Conservation (phyloP, 2,888 invertebrate species). For the Tachina fera region DNA sequence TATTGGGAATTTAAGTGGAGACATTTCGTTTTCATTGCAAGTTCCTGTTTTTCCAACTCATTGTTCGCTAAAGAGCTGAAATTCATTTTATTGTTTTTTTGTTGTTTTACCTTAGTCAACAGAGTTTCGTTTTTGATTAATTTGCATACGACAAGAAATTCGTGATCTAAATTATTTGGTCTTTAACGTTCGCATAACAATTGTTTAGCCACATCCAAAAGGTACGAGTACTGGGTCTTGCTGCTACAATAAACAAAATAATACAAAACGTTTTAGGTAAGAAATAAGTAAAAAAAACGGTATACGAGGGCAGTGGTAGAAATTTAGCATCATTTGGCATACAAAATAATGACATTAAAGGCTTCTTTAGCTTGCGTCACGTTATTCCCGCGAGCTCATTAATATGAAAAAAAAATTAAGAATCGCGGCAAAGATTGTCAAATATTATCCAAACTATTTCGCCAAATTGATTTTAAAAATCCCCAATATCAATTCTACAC, state of each 20-base stretch:
- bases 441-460: too few relatives aligned
- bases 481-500: too few relatives aligned
- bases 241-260: constrained; percentile 35
- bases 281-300: background rate
- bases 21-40: constrained; percentile 60
- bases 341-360: background rate
- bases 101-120: constrained; percentile 12
- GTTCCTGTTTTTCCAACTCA: constrained; percentile 4
- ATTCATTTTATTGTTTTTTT: constrained; percentile 63
- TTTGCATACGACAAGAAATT: constrained; percentile 83
- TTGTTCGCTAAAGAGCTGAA: constrained; percentile 51
- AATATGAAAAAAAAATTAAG: too few relatives aligned
- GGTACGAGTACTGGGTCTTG: background rate
- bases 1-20: constrained; percentile 50
- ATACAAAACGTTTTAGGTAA: constrained; percentile 17
- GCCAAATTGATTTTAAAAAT: too few relatives aligned
- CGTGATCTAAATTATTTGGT: constrained; percentile 83
- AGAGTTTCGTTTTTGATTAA: constrained; percentile 81
- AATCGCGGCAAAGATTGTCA: too few relatives aligned
- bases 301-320: background rate
- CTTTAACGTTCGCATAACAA: constrained; percentile 74
- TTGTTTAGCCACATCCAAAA: constrained; percentile 53
- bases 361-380: background rate
- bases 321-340: background rate
- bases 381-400: too few relatives aligned